Percentiles rank a stretch among this genome's conserved stretches.
These are phyloP conservation scores for Palaemon carinicauda DNA, from an alignment of 1,140 invertebrate species.

Conservation along the genomic window DNA sequence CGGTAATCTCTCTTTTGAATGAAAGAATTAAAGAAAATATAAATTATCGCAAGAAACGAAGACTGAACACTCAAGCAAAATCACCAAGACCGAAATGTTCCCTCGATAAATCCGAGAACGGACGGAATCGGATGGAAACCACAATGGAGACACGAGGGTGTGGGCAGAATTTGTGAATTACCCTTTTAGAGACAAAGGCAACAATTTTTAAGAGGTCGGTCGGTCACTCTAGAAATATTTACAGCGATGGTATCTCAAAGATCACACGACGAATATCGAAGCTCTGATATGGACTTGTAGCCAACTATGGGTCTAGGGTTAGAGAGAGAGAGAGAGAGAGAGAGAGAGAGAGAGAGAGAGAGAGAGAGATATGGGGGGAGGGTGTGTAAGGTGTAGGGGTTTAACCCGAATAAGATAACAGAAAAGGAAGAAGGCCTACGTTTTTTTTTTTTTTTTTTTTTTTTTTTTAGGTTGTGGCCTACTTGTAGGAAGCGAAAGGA, in stretches of 20 bases:
- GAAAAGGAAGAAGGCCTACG: not conserved
- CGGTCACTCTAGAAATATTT: slow-evolving; percentile 34
- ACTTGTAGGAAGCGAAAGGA: too few relatives aligned
- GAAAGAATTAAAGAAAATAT: too few relatives aligned
- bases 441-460: not conserved
- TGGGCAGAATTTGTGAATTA: slow-evolving; percentile 35
- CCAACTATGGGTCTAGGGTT: not conserved
- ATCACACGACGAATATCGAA: not conserved
- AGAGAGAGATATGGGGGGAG: not conserved
- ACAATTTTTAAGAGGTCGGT: not conserved
- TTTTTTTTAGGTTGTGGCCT: not conserved
- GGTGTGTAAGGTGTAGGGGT: not conserved
- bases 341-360: too few relatives aligned
- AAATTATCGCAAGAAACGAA: too few relatives aligned
- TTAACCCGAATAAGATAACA: not conserved
- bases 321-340: too few relatives aligned
- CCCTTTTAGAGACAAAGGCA: slow-evolving; percentile 34
- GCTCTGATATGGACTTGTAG: not conserved
- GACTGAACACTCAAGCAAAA: not conserved
- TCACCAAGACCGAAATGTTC: not conserved
- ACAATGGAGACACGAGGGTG: slow-evolving; percentile 25
- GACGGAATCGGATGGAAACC: not conserved
- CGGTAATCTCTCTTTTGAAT: too few relatives aligned
- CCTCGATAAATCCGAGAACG: not conserved
- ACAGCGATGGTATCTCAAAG: slow-evolving; percentile 17